Base-by-base conservation (phyloP, 2,888 invertebrate species). In the Schizotus pectinicornis region DNA sequence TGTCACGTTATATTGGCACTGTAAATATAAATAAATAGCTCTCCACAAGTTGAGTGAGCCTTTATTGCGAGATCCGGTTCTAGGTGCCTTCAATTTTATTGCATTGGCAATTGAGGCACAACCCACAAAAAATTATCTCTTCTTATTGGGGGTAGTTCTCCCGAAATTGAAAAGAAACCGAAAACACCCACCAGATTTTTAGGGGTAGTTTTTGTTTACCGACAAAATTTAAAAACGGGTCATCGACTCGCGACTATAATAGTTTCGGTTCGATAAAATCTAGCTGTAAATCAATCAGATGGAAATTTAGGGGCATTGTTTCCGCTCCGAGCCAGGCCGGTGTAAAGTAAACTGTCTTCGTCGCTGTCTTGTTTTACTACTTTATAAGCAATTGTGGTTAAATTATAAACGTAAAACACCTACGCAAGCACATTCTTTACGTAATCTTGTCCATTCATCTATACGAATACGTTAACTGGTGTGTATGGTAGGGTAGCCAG, bases 21-120 rank as follows among this genome's bases (percentile, higher is more conserved):
- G 70, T 74, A 74, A 74, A 75, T 74, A 74, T 70, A 74, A 74
- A 73, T 74, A 74, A 72, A 73, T 74, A 73, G 70, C 67, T 68
- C 50, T 56, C 32, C 11, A 56, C 36, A 53, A 39, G 34, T 41
- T 34, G 41, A 12, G 31, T 37, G 13, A 12, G 46, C 38, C 39
- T 47, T 54, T 54, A 47, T 41, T 22, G 41, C 41, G 14, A 8
- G 47, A 47, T 47, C 33, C 41, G 32, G 39, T 52, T 36, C 31
- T 43, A 35, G n/a, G n/a, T n/a, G n/a, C n/a, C n/a, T n/a, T n/a
- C n/a, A n/a, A n/a, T n/a, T n/a, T n/a, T n/a, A n/a, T n/a, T n/a
- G n/a, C n/a, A n/a, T n/a, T n/a, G n/a, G n/a, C n/a, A n/a, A n/a
- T n/a, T n/a, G n/a, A n/a, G n/a, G n/a, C 35, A 42, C 42, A 50